Evolutionary conservation across 2,888 invertebrate genomes (phyloP).

Genomic region (Acheta domesticus): DNA sequence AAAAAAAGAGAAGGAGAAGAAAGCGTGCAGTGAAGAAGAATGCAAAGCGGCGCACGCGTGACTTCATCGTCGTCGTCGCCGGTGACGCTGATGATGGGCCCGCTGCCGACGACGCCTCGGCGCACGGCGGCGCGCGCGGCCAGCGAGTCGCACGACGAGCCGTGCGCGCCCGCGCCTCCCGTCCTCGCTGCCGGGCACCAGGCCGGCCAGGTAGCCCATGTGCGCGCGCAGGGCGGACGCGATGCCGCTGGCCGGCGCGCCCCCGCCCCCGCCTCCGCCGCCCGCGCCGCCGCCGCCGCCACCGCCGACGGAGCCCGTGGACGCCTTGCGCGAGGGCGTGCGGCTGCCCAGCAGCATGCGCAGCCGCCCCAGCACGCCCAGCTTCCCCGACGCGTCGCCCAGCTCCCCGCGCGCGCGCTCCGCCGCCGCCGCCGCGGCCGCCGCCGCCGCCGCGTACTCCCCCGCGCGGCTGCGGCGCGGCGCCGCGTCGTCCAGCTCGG

Average conservation of each 20-base stretch:
- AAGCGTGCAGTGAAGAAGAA: too few species aligned
- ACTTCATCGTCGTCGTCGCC: slow-evolving; percentile 44
- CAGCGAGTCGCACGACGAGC: neutral
- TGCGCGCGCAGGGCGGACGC: slow-evolving; percentile 69
- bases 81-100: slow-evolving; percentile 59
- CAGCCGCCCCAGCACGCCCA: slow-evolving; percentile 47
- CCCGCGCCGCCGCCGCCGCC: slow-evolving; percentile 44
- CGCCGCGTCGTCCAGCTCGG: slow-evolving; percentile 56
- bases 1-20: too few species aligned
- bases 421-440: neutral
- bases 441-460: neutral
- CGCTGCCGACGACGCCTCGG: slow-evolving; percentile 47
- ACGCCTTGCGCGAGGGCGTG: slow-evolving; percentile 55
- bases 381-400: slow-evolving; percentile 31
- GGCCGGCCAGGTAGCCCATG: slow-evolving; percentile 67
- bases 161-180: neutral
- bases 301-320: neutral
- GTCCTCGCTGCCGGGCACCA: slow-evolving; percentile 53
- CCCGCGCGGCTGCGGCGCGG: neutral
- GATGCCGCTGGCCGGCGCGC: slow-evolving; percentile 48
- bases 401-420: neutral
- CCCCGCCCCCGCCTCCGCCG: slow-evolving; percentile 53
- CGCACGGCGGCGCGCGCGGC: neutral
- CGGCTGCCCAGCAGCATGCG: slow-evolving; percentile 58
- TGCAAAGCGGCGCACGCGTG: neutral